Base-by-base conservation (phyloP, 1,140 invertebrate genomes). In the Reticulitermes speratus region DNA sequence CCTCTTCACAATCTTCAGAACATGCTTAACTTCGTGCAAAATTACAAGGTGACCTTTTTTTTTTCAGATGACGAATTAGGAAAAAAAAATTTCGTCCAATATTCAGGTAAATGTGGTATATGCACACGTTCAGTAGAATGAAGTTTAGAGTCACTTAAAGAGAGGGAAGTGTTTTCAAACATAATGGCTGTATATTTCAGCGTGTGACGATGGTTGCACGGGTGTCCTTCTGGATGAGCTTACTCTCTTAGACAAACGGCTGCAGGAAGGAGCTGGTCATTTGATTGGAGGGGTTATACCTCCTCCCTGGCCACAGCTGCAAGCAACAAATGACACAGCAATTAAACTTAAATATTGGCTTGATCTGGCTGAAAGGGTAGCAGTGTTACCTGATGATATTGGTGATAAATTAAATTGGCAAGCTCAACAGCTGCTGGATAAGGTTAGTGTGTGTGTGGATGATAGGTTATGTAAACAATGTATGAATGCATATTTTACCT, bases 131-230 rank as follows among this genome's bases (percentile, higher is more conserved):
- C 7, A 48, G 7, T 48, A 16, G 45, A 48, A 48, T 48, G 45
- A 48, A 48, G 45, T 48, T 48, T 48, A 16, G 45, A 48, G 19
- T 16, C 23, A 84, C 14, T 84, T 8, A 83, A 38, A 84, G 44
- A 55, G 14, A 75, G 65, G n/a, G n/a, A 75, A 75, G 65, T 11
- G 14, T 16, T 19, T 55, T 55, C 14, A 55, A 55, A 1, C 52
- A 19, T 21, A 38, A n/a, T 30, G n/a, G 65, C 7, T 75, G n/a
- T 30, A 9, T 30, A 88, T 93, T 92, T 23, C 90, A 97, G 97
- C 96, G 32, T 99, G 98, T 90, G 93, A 95, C 88, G 97, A 98
- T 89, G 97, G 97, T 84, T 99, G 98, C 89, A 97, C 97, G 3
- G 95, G 96, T 86, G 92, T 96, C 1, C 91, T 99, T 8, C 92